Conservation (phyloP, 2,113 vertebrate species). For the Semicossyphus pulcher region DNA sequence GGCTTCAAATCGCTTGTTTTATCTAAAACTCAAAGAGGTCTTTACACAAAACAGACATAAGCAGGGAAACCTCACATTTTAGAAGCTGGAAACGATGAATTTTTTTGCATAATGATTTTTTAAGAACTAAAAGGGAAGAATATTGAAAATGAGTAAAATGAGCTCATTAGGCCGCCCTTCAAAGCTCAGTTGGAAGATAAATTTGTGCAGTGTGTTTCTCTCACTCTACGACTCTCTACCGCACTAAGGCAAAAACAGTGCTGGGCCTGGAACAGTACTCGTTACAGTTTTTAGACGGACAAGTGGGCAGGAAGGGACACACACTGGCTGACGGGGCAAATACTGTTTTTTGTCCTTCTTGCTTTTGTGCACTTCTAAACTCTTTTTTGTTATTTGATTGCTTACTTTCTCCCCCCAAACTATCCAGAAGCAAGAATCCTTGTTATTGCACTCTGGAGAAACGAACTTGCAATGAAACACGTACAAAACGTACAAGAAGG, state of each 20-base stretch:
- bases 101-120: too few species aligned
- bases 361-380: conserved; percentile 50
- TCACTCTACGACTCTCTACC: not conserved
- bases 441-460: conserved; percentile 17
- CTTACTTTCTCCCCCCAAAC: not conserved
- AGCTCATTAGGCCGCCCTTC: not conserved
- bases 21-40: too few species aligned
- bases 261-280: conserved; percentile 14
- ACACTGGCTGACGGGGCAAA: conserved; percentile 19
- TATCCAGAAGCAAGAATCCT: conserved; percentile 26
- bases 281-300: conserved; percentile 7
- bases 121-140: not conserved
- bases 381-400: conserved; percentile 16
- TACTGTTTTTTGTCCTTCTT: too few species aligned
- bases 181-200: not conserved
- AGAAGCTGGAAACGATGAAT: too few species aligned
- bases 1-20: too few species aligned
- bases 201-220: not conserved
- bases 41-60: too few species aligned
- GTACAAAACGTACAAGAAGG: too few species aligned
- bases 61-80: too few species aligned
- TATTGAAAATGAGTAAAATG: not conserved
- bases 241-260: not conserved
- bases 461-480: too few species aligned
- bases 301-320: conserved; percentile 6